Evolutionary conservation across 2,888 invertebrate species (phyloP).

Genomic region (Hyposoter dolosus): DNA sequence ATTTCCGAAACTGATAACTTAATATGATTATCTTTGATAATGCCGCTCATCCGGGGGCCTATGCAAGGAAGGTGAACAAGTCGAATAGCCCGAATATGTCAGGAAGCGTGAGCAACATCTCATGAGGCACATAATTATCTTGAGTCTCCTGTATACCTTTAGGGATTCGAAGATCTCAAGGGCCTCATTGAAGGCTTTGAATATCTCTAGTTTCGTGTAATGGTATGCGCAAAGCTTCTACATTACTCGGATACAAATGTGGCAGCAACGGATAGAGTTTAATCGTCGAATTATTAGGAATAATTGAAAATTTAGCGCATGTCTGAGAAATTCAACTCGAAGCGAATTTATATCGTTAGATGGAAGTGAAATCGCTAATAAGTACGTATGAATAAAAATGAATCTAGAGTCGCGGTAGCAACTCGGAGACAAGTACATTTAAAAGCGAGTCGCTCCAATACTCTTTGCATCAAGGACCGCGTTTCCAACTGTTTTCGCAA

Average conservation of each 20-base stretch:
- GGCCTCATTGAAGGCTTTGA: neutral
- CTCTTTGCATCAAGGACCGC: no score
- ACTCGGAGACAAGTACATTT: no score
- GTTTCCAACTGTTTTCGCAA: no score
- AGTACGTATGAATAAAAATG: neutral
- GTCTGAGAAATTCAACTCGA: neutral
- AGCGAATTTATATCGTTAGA: neutral
- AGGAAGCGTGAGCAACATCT: slow-evolving; percentile 1
- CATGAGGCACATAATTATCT: slow-evolving; percentile 9
- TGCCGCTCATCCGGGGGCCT: neutral
- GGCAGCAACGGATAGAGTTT: neutral
- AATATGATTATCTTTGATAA: neutral
- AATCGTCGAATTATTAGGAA: neutral
- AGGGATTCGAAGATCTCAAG: neutral
- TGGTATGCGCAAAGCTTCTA: neutral
- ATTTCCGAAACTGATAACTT: neutral
- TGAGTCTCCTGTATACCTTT: neutral
- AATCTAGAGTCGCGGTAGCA: no score
- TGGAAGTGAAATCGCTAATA: neutral
- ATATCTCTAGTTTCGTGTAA: neutral
- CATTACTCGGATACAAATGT: neutral
- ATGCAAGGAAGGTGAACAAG: neutral
- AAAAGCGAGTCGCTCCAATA: no score
- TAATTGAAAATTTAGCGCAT: neutral
- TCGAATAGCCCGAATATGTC: neutral